Evolutionary conservation across 1,140 invertebrate genomes (phyloP).

Genomic region (Danaus plexippus): DNA sequence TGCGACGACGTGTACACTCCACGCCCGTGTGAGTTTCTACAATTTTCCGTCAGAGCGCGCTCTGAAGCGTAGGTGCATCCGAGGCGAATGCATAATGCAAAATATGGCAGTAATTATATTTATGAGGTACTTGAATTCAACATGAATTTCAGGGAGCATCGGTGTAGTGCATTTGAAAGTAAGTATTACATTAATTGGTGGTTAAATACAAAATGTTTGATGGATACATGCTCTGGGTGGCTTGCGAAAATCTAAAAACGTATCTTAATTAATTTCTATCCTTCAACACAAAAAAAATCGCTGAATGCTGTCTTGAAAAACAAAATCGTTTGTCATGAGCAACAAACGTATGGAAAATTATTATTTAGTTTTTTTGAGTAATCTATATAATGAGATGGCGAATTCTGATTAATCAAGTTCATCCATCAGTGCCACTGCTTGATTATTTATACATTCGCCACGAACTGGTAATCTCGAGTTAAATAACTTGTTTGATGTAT

Average conservation of each 20-base stretch:
- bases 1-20: slow-evolving; percentile 32
- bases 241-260: too few species aligned
- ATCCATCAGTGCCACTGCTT: slow-evolving; percentile 46
- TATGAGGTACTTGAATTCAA: slow-evolving; percentile 19
- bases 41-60: slow-evolving; percentile 26
- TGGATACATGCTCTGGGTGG: too few species aligned
- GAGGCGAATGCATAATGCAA: slow-evolving; percentile 23
- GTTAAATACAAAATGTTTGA: too few species aligned
- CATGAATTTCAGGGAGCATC: slow-evolving; percentile 12
- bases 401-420: slow-evolving; percentile 27
- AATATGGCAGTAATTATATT: slow-evolving; percentile 22
- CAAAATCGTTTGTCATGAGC: too few species aligned
- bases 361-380: slow-evolving; percentile 8
- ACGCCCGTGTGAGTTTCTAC: slow-evolving; percentile 28
- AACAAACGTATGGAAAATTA: neutral
- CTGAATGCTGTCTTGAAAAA: too few species aligned
- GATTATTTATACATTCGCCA: slow-evolving; percentile 52
- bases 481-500: slow-evolving; percentile 29
- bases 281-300: too few species aligned
- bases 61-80: slow-evolving; percentile 23
- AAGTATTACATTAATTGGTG: too few species aligned
- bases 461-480: slow-evolving; percentile 16
- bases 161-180: too few species aligned
- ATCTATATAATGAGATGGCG: slow-evolving; percentile 12
- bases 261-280: too few species aligned